A percentile compares a stretch with the other conserved stretches of the same genome.
phyloP scores from a whole-genome alignment of 2,797 vertebrate genomes.

The Gallinago stenura region DNA sequence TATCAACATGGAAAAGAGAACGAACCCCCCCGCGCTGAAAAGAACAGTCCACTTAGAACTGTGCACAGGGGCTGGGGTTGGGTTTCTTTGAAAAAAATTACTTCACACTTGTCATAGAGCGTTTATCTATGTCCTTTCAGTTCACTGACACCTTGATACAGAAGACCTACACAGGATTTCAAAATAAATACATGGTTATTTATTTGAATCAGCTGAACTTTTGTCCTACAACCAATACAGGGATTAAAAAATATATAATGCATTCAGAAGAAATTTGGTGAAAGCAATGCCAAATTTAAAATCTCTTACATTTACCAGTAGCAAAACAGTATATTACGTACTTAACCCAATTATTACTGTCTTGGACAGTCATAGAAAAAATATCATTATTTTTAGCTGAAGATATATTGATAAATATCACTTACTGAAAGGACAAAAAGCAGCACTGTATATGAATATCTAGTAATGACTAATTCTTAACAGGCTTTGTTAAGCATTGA shows the following conservation, averaged over 20 bases:
- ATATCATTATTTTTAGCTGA: not conserved
- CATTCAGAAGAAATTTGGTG: not conserved
- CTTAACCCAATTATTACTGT: not conserved
- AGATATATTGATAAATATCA: not conserved
- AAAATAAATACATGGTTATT: not conserved
- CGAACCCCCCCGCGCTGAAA: not conserved
- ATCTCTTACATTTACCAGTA: not conserved
- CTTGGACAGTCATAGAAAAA: not conserved
- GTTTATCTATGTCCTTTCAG: not conserved
- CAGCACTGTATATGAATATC: not conserved
- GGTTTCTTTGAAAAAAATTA: not conserved
- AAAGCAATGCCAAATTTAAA: not conserved
- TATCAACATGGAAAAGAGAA: not conserved
- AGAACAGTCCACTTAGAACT: not conserved
- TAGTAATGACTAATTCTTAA: not conserved
- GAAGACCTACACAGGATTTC: not conserved
- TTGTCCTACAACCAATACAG: not conserved
- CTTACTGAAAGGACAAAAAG: not conserved
- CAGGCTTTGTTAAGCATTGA: not conserved
- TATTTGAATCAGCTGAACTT: not conserved
- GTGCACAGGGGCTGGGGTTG: not conserved
- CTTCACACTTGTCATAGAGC: not conserved
- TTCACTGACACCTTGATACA: not conserved
- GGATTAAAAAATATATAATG: fast-evolving
- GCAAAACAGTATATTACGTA: not conserved